Base-by-base conservation (phyloP, 1,140 invertebrate species). In the Drosophila subobscura region DNA sequence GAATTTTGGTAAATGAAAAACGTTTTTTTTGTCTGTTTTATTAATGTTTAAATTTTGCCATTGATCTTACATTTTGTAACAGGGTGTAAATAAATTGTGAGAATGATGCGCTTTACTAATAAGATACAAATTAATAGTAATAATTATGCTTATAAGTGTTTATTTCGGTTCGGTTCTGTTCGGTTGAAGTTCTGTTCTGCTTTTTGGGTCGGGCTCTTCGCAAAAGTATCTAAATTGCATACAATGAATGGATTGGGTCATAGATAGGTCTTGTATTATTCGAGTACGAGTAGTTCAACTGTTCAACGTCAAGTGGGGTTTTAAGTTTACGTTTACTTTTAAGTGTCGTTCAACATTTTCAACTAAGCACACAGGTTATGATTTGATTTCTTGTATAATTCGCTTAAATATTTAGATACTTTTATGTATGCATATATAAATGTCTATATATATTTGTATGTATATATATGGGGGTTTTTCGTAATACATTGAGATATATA, bases 11-110 rank as follows among this genome's bases (percentile, higher is more conserved):
- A 86, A 86, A 86, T 81, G 83, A 86, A 88, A 85, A 86, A 78
- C 61, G 54, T 64, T 77, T 80, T 72, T 72, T 73, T 73, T 73
- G 59, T 73, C 64, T 73, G 51, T 75, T 75, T 37, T 74, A 55
- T 65, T 72, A 58, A 58, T 72, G 66, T 50, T 51, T 51, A 57
- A 56, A 74, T 79, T 61, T 85, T 80, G 72, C 77, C 66, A 77
- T 85, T 85, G 56, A 75, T 88, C 83, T 86, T 86, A 86, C 81
- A 86, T 86, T 80, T 81, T 64, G 77, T 85, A 85, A 86, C 78
- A 86, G 77, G 68, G 83, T 86, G 81, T 86, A 86, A 86, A 86
- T 88, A 88, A 86, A 73, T 88, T 77, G 81, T 86, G 81, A 78
- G 81, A 88, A 77, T 88, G 74, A 81, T 86, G 81, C 78, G 75